Evolutionary conservation across 2,797 vertebrate species (phyloP), one percentile per base, ranked within the genome.

Genomic region (Limnodromus scolopaceus): DNA sequence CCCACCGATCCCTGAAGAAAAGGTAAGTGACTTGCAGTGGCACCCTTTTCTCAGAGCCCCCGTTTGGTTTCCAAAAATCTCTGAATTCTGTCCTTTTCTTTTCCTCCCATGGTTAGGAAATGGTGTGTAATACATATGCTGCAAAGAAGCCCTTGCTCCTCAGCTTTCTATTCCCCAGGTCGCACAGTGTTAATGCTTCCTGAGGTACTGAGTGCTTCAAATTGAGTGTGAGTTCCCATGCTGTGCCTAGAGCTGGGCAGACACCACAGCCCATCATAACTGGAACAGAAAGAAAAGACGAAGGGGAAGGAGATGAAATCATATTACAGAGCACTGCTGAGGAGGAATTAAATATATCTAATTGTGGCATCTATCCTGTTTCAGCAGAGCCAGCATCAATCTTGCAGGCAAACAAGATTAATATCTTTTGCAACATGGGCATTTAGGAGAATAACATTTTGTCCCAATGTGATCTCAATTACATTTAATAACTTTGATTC

Each of bases 1-100:
- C 2, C 77, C 98, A 2, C 98, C 99, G 1, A 98, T 99, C 95
- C 98, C 99, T 11, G 96, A 98, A 69, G 97, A 99, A 69, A 98
- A 99, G 95, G 99, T 99, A 97, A 99, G 99, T 63, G 93, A 41
- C 68, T 74, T 55, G 75, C 41, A 45, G 43, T 7, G 23, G 27
- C 60, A 53, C 10, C 58, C 28, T 71, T 34, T 48, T 18, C 85
- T 68, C 36, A 60, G 49, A 87, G 41, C 8, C 20, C 22, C 9
- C 0, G 0, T 32, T 17, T 87, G 48, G 22, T 27, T 36, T 53
- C 53, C 51, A 38, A 23, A 69, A 71, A 11, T 28, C 45, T 34
- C 81, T n/a, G 41, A 10, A 61, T 78, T 24, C 36, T 90, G 57
- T 78, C 74, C n/a, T 76, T 81, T 69, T 9, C 64, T 60, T 54